Base-by-base conservation (phyloP, 2,113 vertebrate species). In the Centropus unirufus region DNA sequence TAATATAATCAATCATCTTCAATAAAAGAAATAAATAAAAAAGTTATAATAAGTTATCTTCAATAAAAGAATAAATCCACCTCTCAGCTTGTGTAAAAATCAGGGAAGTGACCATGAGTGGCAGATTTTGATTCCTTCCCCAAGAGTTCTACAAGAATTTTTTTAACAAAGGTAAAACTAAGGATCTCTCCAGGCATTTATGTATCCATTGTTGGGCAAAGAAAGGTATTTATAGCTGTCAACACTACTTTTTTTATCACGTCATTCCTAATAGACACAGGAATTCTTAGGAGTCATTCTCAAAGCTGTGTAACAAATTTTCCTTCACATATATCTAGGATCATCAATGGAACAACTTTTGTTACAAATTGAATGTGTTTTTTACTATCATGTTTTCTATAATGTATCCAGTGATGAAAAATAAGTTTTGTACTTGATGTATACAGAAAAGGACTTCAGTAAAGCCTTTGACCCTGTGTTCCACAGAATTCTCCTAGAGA, bases 1-100 rank as follows among this genome's bases (percentile, higher is more conserved):
- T 16, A 83, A 44, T 57, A 72, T 36, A 59, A 44, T 62, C 57
- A 83, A 62, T 68, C 51, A 49, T 17, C n/a, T 81, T 23, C 16
- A 91, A 82, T 83, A 68, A 92, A 26, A 80, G 92, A 97, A 87
- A 36, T 36, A 36, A 36, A 36, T 36, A 36, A 36, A 9, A 36
- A 36, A 36, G 36, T 77, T 72, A 19, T 7, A 59, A 44, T 62
- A 61, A 83, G 58, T 68, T 51, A 49, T 17, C n/a, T 81, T 23
- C 16, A 91, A 82, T 83, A 68, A 92, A 26, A 80, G 92, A 97
- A 87, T 75, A 73, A 89, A 68, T 44, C 6, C 57, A 80, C 40
- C 22, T 82, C 36, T 59, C 30, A 44, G 5, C 18, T 85, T 74
- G 32, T 81, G 32, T 44, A 93, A 58, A 95, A 89, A 91, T 91